These are phyloP conservation scores for Polypterus bichir DNA, from an alignment of 2,113 vertebrate species.

Conservation along the genomic window DNA sequence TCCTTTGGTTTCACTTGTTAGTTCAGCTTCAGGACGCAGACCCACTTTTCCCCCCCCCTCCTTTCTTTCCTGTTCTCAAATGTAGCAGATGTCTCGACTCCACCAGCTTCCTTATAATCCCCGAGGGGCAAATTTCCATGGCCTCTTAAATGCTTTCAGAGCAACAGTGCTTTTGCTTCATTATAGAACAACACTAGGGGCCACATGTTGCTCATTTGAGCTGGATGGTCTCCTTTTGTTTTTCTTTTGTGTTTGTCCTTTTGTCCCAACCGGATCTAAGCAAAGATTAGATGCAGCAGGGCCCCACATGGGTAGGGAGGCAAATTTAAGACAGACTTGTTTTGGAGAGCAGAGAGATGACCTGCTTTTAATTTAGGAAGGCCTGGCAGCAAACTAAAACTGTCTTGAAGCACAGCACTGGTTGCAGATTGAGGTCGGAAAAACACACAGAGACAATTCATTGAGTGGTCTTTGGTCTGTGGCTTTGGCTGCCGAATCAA, in stretches of 20 bases:
- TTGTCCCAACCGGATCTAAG: conserved; percentile 6
- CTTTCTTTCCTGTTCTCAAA: conserved; percentile 22
- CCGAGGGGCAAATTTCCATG: conserved; percentile 13
- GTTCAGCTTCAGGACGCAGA: too few relatives aligned
- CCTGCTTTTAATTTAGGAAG: conserved; percentile 39
- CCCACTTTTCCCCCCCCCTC: conserved; percentile 5
- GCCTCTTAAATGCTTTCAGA: conserved; percentile 41
- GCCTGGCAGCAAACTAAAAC: too few relatives aligned
- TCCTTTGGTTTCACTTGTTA: conserved; percentile 7
- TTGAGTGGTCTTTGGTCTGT: neutral
- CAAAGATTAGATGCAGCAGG: conserved; percentile 16
- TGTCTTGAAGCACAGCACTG: too few relatives aligned
- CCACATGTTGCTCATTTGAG: conserved; percentile 63
- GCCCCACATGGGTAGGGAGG: conserved; percentile 53
- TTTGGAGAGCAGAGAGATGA: conserved; percentile 42
- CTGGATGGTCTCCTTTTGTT: conserved; percentile 56
- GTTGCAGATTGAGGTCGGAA: too few relatives aligned
- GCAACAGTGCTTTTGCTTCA: conserved; percentile 44
- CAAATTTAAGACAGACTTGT: conserved; percentile 26
- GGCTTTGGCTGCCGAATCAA: conserved; percentile 22
- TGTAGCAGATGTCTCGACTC: conserved; percentile 21
- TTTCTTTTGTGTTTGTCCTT: conserved; percentile 17
- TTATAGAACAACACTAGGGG: conserved; percentile 53
- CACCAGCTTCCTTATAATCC: conserved; percentile 34
- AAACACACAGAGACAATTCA: too few relatives aligned